These are phyloP conservation scores for Eclectus roratus DNA, from an alignment of 2,113 vertebrate genomes.

Conservation along the genomic window DNA sequence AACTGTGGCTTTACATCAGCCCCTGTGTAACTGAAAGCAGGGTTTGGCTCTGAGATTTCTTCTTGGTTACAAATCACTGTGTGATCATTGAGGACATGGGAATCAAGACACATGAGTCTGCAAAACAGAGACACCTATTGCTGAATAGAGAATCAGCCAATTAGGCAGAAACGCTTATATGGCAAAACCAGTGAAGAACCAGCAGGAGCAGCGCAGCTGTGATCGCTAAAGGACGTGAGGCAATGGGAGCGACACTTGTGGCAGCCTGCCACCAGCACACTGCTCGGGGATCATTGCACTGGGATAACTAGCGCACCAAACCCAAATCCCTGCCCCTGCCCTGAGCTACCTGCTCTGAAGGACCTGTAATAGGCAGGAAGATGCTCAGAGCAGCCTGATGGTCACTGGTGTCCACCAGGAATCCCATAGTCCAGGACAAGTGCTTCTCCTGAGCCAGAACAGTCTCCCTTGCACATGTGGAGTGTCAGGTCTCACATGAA, in stretches of 20 bases:
- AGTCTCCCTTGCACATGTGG: not conserved
- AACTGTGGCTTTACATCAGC: not conserved
- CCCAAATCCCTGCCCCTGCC: not conserved
- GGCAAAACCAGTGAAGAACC: not conserved
- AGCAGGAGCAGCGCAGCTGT: not conserved
- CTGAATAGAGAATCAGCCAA: not conserved
- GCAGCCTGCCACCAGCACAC: not conserved
- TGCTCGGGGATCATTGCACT: not conserved
- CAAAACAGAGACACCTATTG: conserved; percentile 12
- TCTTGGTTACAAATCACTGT: not conserved
- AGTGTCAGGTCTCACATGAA: not conserved
- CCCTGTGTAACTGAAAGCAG: not conserved
- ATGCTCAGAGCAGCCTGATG: not conserved
- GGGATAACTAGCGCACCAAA: not conserved
- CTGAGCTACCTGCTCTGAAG: not conserved
- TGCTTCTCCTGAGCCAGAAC: not conserved
- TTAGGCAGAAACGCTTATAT: not conserved
- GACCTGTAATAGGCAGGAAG: not conserved
- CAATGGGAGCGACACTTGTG: not conserved
- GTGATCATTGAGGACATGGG: not conserved
- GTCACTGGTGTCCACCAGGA: not conserved
- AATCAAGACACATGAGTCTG: not conserved
- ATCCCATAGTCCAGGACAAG: not conserved
- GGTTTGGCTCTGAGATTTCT: not conserved
- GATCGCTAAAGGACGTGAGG: not conserved